Evolutionary conservation across 1,140 invertebrate genomes (phyloP).

Genomic region (Dendroctonus ponderosae): DNA sequence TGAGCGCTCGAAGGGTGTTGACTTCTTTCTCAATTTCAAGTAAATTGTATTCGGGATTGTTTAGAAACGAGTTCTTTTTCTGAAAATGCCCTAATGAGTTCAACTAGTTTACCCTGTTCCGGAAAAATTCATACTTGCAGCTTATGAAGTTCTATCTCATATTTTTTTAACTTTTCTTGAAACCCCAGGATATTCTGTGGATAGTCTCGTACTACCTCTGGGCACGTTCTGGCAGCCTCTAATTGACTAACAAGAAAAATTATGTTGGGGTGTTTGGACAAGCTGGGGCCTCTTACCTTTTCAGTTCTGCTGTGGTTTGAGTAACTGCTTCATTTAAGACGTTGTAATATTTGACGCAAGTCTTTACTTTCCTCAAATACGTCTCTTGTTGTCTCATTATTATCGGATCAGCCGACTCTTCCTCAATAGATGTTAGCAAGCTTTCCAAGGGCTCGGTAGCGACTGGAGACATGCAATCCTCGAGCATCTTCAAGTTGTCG

Average conservation of each 20-base stretch:
- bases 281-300: conserved; percentile 32
- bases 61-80: conserved; percentile 47
- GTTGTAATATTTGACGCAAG: conserved; percentile 39
- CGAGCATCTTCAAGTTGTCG: conserved; percentile 34
- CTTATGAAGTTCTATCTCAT: conserved; percentile 43
- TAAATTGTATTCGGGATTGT: conserved; percentile 39
- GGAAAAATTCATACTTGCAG: conserved; percentile 37
- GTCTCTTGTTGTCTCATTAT: conserved; percentile 31
- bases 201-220: conserved; percentile 19
- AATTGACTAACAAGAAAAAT: conserved; percentile 26
- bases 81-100: conserved; percentile 26
- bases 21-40: conserved; percentile 38
- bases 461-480: conserved; percentile 13
- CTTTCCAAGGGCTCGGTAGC: conserved; percentile 5
- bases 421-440: conserved; percentile 13
- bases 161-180: conserved; percentile 43
- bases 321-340: conserved; percentile 38
- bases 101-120: neutral
- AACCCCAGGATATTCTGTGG: conserved; percentile 31
- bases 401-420: conserved; percentile 32
- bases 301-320: conserved; percentile 32
- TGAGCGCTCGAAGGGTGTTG: conserved; percentile 35
- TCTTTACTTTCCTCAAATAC: conserved; percentile 39
- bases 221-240: conserved; percentile 23
- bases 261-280: neutral